phyloP scores from a whole-genome alignment of 1,140 invertebrate genomes.

The Armadillidium nasatum region DNA sequence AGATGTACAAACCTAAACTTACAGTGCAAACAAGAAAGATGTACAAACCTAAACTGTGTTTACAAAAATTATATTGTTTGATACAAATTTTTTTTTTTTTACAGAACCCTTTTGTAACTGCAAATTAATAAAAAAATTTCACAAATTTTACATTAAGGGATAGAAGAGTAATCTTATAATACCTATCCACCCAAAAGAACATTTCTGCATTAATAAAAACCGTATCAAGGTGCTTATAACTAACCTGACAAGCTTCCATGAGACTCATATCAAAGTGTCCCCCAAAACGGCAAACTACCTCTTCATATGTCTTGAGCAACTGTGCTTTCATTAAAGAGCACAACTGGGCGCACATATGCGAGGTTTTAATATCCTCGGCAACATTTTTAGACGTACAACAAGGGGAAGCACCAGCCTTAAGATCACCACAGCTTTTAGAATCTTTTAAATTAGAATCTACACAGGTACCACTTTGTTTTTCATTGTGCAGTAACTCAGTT shows the following conservation, averaged over 20 bases:
- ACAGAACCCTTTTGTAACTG: too few relatives aligned
- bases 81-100: too few relatives aligned
- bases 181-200: too few relatives aligned
- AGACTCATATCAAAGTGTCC: constrained; percentile 46
- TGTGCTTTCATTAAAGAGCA: constrained; percentile 69
- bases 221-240: background rate
- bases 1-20: too few relatives aligned
- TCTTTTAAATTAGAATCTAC: constrained; percentile 34
- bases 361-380: background rate
- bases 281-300: constrained; percentile 57
- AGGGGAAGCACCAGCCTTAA: background rate
- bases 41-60: too few relatives aligned
- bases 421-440: constrained; percentile 26
- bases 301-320: constrained; percentile 64
- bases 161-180: too few relatives aligned
- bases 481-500: constrained; percentile 36
- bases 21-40: too few relatives aligned
- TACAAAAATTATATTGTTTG: too few relatives aligned
- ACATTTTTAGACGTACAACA: background rate
- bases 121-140: too few relatives aligned
- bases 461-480: constrained; percentile 21
- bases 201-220: too few relatives aligned
- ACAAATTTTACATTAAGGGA: too few relatives aligned
- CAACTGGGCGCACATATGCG: constrained; percentile 62
- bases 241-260: constrained; percentile 38